phyloP scores from a whole-genome alignment of 2,888 invertebrate species.

The Chouioia cunea region DNA sequence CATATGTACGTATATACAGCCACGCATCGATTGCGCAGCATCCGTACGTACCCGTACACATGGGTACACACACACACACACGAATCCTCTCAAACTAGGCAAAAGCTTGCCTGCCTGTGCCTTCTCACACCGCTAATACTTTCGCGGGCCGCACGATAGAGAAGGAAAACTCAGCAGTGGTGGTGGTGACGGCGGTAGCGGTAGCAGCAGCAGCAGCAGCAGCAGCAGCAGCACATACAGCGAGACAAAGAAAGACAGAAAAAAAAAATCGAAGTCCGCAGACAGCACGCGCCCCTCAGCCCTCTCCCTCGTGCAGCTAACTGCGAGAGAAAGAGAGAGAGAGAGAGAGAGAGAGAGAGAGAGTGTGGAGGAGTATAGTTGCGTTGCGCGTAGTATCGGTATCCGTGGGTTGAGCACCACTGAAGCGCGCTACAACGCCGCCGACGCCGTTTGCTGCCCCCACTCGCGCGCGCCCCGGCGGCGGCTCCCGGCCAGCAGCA shows the following conservation, averaged over 20 bases:
- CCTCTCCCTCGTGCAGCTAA: constrained; percentile 12
- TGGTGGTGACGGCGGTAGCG: neutral
- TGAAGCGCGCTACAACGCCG: constrained; percentile 15
- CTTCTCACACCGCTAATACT: too few relatives aligned
- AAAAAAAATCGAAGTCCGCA: constrained; percentile 46
- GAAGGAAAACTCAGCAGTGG: constrained; percentile 16
- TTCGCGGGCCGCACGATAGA: neutral
- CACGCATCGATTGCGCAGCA: constrained; percentile 2
- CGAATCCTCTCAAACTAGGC: too few relatives aligned
- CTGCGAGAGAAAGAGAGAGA: constrained; percentile 17
- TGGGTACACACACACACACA: too few relatives aligned
- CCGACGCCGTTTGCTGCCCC: constrained; percentile 12
- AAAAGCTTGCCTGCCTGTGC: too few relatives aligned
- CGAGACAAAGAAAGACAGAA: constrained; percentile 21
- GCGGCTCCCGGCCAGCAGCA: constrained; percentile 17
- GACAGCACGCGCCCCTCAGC: constrained; percentile 32
- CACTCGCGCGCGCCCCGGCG: constrained; percentile 37
- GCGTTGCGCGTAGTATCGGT: neutral
- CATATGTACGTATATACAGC: too few relatives aligned
- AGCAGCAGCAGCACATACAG: neutral
- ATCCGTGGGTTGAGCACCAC: constrained; percentile 44
- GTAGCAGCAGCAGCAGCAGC: constrained; percentile 24
- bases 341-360: constrained; percentile 19
- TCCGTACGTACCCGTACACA: neutral
- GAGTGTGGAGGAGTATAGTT: constrained; percentile 5